Conservation (phyloP, 2,888 invertebrate genomes). For the Erebia ligea region DNA sequence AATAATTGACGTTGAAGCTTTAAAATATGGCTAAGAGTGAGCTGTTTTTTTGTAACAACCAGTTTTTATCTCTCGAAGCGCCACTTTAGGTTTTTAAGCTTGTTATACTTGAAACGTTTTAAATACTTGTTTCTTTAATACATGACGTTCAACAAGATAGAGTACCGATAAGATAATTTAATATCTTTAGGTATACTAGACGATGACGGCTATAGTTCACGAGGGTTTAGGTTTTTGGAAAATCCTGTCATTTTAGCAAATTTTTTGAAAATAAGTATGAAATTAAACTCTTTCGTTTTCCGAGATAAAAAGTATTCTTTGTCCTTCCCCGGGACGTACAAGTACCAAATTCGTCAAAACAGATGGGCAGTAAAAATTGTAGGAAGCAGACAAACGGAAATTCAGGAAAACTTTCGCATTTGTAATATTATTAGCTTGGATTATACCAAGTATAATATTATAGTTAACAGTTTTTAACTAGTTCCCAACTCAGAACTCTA, state of each 20-base stretch:
- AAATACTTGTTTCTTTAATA: background rate
- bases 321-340: too few species aligned
- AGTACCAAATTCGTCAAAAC: too few species aligned
- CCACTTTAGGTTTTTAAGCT: background rate
- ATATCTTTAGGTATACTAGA: background rate
- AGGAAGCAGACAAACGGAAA: too few species aligned
- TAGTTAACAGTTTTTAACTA: background rate
- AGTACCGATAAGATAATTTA: background rate
- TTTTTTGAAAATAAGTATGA: too few species aligned
- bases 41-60: slow-evolving; percentile 30
- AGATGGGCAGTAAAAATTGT: too few species aligned
- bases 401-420: too few species aligned
- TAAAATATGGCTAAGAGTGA: slow-evolving; percentile 43
- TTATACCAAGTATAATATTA: background rate
- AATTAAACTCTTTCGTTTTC: too few species aligned
- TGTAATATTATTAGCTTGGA: too few species aligned
- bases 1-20: slow-evolving; percentile 66
- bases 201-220: too few species aligned
- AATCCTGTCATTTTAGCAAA: too few species aligned
- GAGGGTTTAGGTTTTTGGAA: too few species aligned
- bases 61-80: background rate
- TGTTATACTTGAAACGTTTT: background rate
- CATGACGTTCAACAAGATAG: background rate
- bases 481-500: background rate
- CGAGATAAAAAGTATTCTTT: too few species aligned